Base-by-base conservation (phyloP, 2,888 invertebrate species). In the Protonemura montana region DNA sequence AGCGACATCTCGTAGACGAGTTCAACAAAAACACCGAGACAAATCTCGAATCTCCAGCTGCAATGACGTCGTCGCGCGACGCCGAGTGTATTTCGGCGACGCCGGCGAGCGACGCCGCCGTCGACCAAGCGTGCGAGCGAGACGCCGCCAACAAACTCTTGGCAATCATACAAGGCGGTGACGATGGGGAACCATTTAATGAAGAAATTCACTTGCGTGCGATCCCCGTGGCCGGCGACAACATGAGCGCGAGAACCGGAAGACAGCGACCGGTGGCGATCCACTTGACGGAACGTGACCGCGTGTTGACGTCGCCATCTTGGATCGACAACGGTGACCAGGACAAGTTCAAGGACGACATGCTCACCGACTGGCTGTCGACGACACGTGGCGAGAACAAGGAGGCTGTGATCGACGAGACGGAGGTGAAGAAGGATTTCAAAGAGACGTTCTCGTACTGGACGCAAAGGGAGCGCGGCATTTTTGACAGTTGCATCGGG, bases 281-380 rank as follows among this genome's bases (percentile, higher is more conserved):
- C 13, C 59, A 59, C 21, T 59, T 59, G 16, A 59, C 28, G 25
- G n/a, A 30, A 41, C 76, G 59, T 59, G 76, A 28, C 59, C 41
- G 83, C 83, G 42, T 27, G 26, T 16, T 25, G 13, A 27, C 59
- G 76, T 27, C 84, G 84, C 84, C 84, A 59, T 84, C 84, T 84
- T 76, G 84, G 84, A 13, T 59, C 6, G 59, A 41, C 29, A 59
- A 84, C 21, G 84, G 76, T 76, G 28, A 29, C 81, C 28, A 21
- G 16, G 59, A 59, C 13, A 29, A 28, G 77, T 88, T 92, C 77
- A 90, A 90, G 86, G 91, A 91, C 1, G 90, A 90, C 88, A 90
- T 91, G 83, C 90, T 92, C 82, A 91, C 91, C 30, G 93, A 93
- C 88, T 93, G 93, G 93, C 90, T 92, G 84, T 90, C 59, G 59